phyloP scores from a whole-genome alignment of 2,888 invertebrate genomes.

The Limenitis camilla region DNA sequence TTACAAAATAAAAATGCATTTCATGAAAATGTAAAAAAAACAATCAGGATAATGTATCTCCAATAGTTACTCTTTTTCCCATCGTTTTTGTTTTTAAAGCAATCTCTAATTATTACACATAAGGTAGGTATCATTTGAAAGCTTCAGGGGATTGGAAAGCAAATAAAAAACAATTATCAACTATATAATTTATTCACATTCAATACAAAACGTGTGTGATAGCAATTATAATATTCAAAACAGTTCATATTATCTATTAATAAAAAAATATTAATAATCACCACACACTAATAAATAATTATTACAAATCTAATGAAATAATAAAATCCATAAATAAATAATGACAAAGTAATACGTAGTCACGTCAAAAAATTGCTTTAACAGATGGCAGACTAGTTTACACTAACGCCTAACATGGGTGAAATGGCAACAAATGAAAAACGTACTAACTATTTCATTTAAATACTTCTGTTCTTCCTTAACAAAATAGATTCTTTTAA shows the following conservation, averaged over 20 bases:
- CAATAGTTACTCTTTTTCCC: too few species aligned
- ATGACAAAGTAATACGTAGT: constrained; percentile 34
- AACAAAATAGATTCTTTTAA: constrained; percentile 38
- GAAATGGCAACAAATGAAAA: constrained; percentile 38
- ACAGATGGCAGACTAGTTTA: constrained; percentile 36
- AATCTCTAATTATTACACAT: too few species aligned
- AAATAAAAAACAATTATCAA: constrained; percentile 43
- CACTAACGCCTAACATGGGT: constrained; percentile 23
- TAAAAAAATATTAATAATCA: constrained; percentile 62
- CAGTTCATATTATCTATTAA: constrained; percentile 36
- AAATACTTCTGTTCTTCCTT: constrained; percentile 41
- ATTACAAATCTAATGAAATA: constrained; percentile 49
- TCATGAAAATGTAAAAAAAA: too few species aligned
- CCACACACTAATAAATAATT: constrained; percentile 67
- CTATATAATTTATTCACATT: constrained; percentile 75
- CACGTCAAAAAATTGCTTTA: constrained; percentile 38
- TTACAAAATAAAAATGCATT: too few species aligned
- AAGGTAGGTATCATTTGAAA: too few species aligned
- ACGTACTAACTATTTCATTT: constrained; percentile 34
- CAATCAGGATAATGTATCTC: too few species aligned
- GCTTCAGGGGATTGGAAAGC: neutral
- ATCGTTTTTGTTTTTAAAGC: too few species aligned
- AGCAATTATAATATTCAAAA: constrained; percentile 57
- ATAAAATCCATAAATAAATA: constrained; percentile 53
- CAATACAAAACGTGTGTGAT: constrained; percentile 73